Evolutionary conservation across 2,113 vertebrate genomes (phyloP).

Genomic region (Cettia cetti): DNA sequence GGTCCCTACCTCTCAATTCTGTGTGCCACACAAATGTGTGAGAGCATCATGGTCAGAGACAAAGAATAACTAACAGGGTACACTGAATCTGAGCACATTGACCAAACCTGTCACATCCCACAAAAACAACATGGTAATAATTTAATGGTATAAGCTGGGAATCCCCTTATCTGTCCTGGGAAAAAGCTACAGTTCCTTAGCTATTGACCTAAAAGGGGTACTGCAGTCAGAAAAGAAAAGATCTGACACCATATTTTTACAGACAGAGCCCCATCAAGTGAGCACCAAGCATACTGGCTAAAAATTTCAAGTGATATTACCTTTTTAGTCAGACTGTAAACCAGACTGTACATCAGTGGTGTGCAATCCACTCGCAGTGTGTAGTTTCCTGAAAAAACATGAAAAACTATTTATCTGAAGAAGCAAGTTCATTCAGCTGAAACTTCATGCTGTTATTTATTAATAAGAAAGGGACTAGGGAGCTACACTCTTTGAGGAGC

Average conservation of each 20-base stretch:
- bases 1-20: neutral
- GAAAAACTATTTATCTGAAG: neutral
- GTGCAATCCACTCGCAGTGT: slow-evolving; percentile 93
- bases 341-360: slow-evolving; percentile 86
- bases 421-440: neutral
- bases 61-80: neutral
- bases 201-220: neutral
- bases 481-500: neutral
- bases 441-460: neutral
- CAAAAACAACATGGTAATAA: neutral
- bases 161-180: neutral
- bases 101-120: neutral
- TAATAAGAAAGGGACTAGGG: neutral
- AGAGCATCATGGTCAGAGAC: neutral
- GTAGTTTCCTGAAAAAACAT: slow-evolving; percentile 86
- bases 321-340: slow-evolving; percentile 90
- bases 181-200: neutral
- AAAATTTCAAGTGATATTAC: slow-evolving; percentile 57
- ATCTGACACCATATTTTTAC: neutral
- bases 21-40: neutral
- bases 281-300: neutral
- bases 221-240: neutral
- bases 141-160: neutral
- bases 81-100: neutral
- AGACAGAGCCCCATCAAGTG: neutral